phyloP scores from a whole-genome alignment of 2,113 vertebrate genomes.

The Falcunculus frontatus region DNA sequence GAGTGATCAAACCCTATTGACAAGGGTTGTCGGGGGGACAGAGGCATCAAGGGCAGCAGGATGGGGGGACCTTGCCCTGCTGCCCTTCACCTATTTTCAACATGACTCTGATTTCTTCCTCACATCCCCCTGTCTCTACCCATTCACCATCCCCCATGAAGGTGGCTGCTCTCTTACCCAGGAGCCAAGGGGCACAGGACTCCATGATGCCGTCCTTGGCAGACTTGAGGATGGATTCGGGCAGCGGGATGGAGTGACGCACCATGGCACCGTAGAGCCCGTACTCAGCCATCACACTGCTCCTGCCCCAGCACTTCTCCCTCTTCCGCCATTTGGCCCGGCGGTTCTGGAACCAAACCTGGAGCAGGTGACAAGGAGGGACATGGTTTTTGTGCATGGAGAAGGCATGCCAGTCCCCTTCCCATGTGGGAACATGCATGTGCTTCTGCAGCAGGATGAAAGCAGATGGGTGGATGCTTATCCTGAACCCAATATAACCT shows the following conservation, averaged over 20 bases:
- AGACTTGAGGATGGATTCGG: conserved; percentile 97
- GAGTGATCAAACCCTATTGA: neutral
- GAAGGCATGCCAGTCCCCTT: neutral
- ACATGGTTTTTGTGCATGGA: accelerated
- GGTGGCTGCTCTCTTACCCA: conserved; percentile 82
- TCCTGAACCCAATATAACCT: neutral
- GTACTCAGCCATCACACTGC: conserved; percentile 98
- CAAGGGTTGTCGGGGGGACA: accelerated
- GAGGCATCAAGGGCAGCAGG: accelerated
- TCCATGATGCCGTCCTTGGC: conserved; percentile 99
- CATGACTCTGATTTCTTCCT: neutral
- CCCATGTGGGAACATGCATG: accelerated
- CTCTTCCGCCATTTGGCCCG: conserved; percentile 98
- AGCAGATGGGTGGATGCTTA: neutral
- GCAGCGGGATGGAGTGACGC: conserved; percentile 96
- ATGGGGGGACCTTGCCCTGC: neutral
- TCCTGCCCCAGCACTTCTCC: conserved; percentile 98
- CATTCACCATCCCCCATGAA: neutral
- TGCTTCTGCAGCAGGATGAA: neutral
- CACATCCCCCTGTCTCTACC: neutral
- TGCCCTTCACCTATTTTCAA: neutral
- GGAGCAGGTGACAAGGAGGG: neutral
- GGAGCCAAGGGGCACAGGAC: conserved; percentile 97
- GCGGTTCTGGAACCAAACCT: conserved; percentile 99
- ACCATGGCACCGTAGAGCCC: conserved; percentile 98